These are phyloP conservation scores for Lithophane ornitopus DNA, from an alignment of 2,888 invertebrate genomes.

Conservation along the genomic window DNA sequence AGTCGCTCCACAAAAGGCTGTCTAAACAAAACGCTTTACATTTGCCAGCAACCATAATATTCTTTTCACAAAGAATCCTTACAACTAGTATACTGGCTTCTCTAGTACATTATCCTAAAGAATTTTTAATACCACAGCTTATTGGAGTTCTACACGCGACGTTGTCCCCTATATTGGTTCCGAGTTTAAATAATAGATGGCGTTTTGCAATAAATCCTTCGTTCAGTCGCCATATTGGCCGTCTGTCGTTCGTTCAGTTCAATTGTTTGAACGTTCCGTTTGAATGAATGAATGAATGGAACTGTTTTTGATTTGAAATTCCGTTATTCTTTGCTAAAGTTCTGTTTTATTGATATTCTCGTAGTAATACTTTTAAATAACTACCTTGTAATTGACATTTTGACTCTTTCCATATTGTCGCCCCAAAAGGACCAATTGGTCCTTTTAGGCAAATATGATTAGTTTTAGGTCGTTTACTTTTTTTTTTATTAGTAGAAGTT, in stretches of 20 bases:
- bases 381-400: not conserved
- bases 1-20: conserved; percentile 1
- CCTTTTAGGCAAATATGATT: not conserved
- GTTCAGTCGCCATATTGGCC: conserved; percentile 64
- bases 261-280: conserved; percentile 42
- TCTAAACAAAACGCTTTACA: conserved; percentile 19
- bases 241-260: conserved; percentile 62
- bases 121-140: conserved; percentile 74
- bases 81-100: conserved; percentile 45
- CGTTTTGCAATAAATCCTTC: conserved; percentile 68
- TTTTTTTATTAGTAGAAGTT: not conserved
- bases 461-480: not conserved
- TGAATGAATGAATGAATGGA: conserved; percentile 50
- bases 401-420: not conserved
- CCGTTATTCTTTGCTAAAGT: not conserved
- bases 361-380: not conserved
- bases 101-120: conserved; percentile 65
- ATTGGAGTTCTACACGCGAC: conserved; percentile 65
- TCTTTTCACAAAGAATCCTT: conserved; percentile 58
- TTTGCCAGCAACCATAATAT: conserved; percentile 43
- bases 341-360: not conserved
- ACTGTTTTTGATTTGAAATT: conserved; percentile 46
- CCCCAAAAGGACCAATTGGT: not conserved
- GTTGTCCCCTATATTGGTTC: conserved; percentile 70
- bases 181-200: conserved; percentile 76